A percentile compares a stretch with the other conserved stretches of the same genome.
phyloP scores from a whole-genome alignment of 2,113 vertebrate species.

The Okapia johnstoni region DNA sequence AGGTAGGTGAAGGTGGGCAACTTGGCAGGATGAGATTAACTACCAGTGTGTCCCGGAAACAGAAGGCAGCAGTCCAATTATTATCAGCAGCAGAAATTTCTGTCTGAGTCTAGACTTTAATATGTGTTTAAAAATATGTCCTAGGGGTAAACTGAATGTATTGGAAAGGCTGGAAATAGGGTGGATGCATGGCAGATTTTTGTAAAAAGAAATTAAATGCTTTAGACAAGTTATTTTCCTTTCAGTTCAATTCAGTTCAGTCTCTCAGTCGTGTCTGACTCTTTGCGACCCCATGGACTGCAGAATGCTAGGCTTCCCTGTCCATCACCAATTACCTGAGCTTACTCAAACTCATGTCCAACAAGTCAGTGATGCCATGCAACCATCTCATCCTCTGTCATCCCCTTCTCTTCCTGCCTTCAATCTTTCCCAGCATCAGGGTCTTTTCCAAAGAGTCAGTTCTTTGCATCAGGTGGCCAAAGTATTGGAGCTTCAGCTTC shows the following conservation, averaged over 20 bases:
- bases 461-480: background rate
- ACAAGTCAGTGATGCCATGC: background rate
- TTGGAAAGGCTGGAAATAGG: background rate
- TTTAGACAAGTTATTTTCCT: conserved; percentile 14
- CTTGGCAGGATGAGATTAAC: background rate
- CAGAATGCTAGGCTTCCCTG: background rate
- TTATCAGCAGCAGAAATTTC: background rate
- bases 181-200: background rate
- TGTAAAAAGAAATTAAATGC: background rate
- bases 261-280: background rate
- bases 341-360: background rate
- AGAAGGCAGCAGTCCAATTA: background rate
- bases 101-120: background rate
- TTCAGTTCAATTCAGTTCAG: background rate
- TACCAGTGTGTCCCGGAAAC: background rate
- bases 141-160: background rate
- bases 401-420: background rate
- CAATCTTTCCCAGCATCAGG: background rate
- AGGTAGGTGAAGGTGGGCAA: no score
- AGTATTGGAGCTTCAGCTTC: background rate
- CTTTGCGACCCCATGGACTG: background rate
- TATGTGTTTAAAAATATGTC: background rate
- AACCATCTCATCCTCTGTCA: background rate
- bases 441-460: background rate
- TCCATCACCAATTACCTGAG: background rate